These are phyloP conservation scores for Hybos culiciformis DNA, from an alignment of 2,888 invertebrate genomes.

Conservation along the genomic window DNA sequence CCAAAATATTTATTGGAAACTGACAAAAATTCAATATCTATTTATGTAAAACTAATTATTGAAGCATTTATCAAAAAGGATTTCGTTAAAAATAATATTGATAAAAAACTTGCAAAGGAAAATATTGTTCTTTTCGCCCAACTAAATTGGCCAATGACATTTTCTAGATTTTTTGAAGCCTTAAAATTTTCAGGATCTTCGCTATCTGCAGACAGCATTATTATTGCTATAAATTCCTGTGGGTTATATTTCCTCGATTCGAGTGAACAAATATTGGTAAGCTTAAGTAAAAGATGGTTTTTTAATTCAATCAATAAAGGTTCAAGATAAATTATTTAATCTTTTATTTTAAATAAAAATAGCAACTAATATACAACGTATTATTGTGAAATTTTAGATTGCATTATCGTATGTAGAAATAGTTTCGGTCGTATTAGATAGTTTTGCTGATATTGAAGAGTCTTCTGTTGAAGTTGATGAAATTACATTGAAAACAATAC, in stretches of 20 bases:
- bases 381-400: slow-evolving; percentile 27
- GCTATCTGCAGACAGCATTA: slow-evolving; percentile 56
- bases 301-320: background rate
- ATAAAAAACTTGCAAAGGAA: slow-evolving; percentile 62
- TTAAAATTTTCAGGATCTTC: slow-evolving; percentile 58
- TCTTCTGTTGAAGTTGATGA: slow-evolving; percentile 43
- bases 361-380: background rate
- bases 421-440: slow-evolving; percentile 44
- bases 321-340: background rate
- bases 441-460: slow-evolving; percentile 33
- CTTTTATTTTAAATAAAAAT: too few species aligned
- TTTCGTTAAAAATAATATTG: slow-evolving; percentile 52
- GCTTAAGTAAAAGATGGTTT: background rate
- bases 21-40: slow-evolving; percentile 47
- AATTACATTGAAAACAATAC: slow-evolving; percentile 66
- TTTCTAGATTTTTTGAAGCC: slow-evolving; percentile 88
- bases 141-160: slow-evolving; percentile 85
- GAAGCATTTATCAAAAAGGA: slow-evolving; percentile 58
- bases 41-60: slow-evolving; percentile 59
- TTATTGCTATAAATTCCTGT: slow-evolving; percentile 88
- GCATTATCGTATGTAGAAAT: slow-evolving; percentile 82
- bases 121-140: slow-evolving; percentile 86
- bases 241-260: slow-evolving; percentile 88
- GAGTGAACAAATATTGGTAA: slow-evolving; percentile 65
- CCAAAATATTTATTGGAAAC: slow-evolving; percentile 34